phyloP scores from a whole-genome alignment of 2,113 vertebrate species.

The Pituophis catenifer region DNA sequence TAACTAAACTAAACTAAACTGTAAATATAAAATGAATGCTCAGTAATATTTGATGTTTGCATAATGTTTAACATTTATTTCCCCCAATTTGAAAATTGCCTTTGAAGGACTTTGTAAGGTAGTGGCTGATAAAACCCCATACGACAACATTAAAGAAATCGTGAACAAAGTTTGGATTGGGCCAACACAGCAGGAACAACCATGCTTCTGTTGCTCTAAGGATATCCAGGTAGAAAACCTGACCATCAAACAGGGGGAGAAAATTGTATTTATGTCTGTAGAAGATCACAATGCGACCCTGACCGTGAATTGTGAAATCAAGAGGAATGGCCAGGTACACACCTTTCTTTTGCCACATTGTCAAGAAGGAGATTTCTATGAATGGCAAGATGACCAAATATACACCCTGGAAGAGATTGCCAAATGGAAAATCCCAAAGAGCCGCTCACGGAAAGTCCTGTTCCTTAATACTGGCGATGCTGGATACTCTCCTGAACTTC shows the following conservation, averaged over 20 bases:
- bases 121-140: conserved; percentile 75
- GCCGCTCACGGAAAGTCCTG: conserved; percentile 71
- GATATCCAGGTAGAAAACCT: conserved; percentile 64
- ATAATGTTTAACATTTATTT: neutral
- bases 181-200: conserved; percentile 67
- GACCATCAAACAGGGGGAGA: conserved; percentile 62
- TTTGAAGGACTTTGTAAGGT: conserved; percentile 79
- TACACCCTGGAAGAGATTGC: conserved; percentile 82
- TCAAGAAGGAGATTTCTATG: conserved; percentile 76
- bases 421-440: conserved; percentile 81
- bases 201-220: conserved; percentile 66
- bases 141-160: conserved; percentile 74
- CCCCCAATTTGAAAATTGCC: conserved; percentile 50
- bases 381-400: conserved; percentile 80
- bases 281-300: conserved; percentile 51
- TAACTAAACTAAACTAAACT: neutral
- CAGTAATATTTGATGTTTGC: neutral
- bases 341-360: conserved; percentile 72
- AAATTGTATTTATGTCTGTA: conserved; percentile 69
- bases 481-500: conserved; percentile 54
- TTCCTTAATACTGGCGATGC: conserved; percentile 59
- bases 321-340: conserved; percentile 58
- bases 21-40: neutral
- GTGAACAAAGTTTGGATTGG: conserved; percentile 69
- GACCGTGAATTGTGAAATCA: conserved; percentile 66